phyloP scores from a whole-genome alignment of 2,797 vertebrate species.

The Calcarius lapponicus region DNA sequence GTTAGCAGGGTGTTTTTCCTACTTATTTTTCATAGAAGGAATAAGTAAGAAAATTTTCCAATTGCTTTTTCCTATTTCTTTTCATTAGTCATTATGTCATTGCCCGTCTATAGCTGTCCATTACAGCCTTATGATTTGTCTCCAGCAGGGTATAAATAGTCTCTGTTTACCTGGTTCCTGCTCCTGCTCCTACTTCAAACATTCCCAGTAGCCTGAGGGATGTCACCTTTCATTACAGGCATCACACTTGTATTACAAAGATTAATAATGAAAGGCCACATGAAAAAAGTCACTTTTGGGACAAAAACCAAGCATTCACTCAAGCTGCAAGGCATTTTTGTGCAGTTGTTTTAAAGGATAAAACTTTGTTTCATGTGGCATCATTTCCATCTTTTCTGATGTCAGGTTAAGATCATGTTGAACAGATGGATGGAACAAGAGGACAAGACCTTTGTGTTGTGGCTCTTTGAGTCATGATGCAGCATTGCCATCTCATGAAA shows the following conservation, averaged over 20 bases:
- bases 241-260: background rate
- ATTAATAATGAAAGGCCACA: background rate
- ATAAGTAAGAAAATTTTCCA: conserved; percentile 27
- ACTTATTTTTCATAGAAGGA: conserved; percentile 60
- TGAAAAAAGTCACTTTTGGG: background rate
- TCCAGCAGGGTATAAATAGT: background rate
- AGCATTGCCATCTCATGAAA: background rate
- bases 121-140: background rate
- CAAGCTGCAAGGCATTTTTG: background rate
- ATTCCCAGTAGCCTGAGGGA: background rate
- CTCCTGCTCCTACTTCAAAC: background rate
- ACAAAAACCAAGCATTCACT: background rate
- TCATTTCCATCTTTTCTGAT: background rate
- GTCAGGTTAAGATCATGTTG: background rate
- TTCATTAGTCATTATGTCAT: conserved; percentile 31
- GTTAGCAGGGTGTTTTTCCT: conserved; percentile 47
- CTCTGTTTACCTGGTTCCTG: conserved; percentile 4
- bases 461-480: background rate
- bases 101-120: conserved; percentile 28
- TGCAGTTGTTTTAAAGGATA: background rate
- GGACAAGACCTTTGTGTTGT: background rate
- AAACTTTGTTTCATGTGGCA: background rate
- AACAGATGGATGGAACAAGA: background rate
- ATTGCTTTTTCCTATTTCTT: conserved; percentile 48
- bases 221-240: background rate